Base-by-base conservation (phyloP, 64 coral and sea anemone species). In the Dendronephthya gigantea region DNA sequence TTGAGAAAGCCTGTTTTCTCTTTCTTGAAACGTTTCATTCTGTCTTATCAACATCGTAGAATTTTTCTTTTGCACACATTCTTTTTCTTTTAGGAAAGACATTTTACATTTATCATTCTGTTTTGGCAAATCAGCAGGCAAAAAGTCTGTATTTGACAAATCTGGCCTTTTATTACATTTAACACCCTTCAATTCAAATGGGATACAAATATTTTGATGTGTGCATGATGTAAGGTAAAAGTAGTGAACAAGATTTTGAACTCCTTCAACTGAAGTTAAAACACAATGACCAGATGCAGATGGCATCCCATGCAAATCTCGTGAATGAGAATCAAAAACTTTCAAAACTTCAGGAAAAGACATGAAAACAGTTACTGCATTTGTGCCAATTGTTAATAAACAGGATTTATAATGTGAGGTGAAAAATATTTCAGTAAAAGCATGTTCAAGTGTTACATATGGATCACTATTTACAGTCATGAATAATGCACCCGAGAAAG, bases 251-350 rank as follows among this genome's bases (percentile, higher is more conserved):
- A 70, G 29, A 70, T 70, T 70, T 70, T 70, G 9, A 25, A 70
- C 8, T 70, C 66, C 66, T 70, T 70, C 66, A 70, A 70, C 29
- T 70, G 66, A 70, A 70, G 9, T 70, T 31, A 70, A 70, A 70
- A 70, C 66, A 70, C 66, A 70, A n/a, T 70, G 29, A n/a, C n/a
- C n/a, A n/a, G n/a, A n/a, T n/a, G n/a, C n/a, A n/a, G n/a, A n/a
- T n/a, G n/a, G n/a, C n/a, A n/a, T n/a, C n/a, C n/a, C n/a, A n/a
- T n/a, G n/a, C n/a, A n/a, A n/a, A n/a, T n/a, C n/a, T n/a, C n/a
- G 17, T 70, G 66, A 70, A 31, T 70, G 66, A 70, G 66, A 70
- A 70, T 70, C 66, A 70, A 70, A 70, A 70, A 70, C 23, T 70
- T 70, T 70, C 9, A 70, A 70, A 9, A 70, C 29, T 9, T 70